Evolutionary conservation across 1,140 invertebrate genomes (phyloP), one percentile per base, ranked within the genome.

Genomic region (Mactra quadrangularis): DNA sequence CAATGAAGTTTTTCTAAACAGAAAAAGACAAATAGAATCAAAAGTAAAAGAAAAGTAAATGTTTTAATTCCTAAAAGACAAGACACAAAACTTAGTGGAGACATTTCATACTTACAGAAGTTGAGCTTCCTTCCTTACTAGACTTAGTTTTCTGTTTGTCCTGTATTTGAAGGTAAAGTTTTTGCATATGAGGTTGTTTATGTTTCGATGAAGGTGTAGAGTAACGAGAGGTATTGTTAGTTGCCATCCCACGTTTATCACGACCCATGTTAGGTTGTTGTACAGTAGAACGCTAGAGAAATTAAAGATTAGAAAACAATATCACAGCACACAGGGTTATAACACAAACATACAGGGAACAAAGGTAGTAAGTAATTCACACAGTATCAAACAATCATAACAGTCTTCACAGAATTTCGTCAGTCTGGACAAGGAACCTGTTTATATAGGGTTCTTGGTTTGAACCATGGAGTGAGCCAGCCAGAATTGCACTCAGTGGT

Each of bases 91-190:
- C n/a, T n/a, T n/a, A n/a, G n/a, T n/a, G n/a, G n/a, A n/a, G n/a
- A n/a, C n/a, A n/a, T n/a, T n/a, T 27, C 3, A 75, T 66, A 78
- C 76, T 66, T 53, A 78, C 76, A 11, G 76, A 68, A 41, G 59
- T 78, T 11, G 76, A 78, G n/a, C 76, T 78, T 1, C 76, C 76
- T 45, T 78, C 64, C 35, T 78, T 68, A 47, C 52, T 70, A 19
- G 29, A 52, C 57, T 71, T 81, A 9, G 17, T 41, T 52, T 68
- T 70, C 41, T 66, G 60, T 60, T 81, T 81, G 4, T 81, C 77
- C 77, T 81, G 77, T 52, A 81, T 59, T 35, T 70, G 47, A 68
- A 81, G 22, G 57, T 81, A 81, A 71, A 68, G 62, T 71, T 81
- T 81, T 55, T 81, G 77, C 77, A 81, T 81, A 33, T 52, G 19